Evolutionary conservation across 2,888 invertebrate genomes (phyloP), one percentile per base, ranked within the genome.

Genomic region (Celastrina argiolus): DNA sequence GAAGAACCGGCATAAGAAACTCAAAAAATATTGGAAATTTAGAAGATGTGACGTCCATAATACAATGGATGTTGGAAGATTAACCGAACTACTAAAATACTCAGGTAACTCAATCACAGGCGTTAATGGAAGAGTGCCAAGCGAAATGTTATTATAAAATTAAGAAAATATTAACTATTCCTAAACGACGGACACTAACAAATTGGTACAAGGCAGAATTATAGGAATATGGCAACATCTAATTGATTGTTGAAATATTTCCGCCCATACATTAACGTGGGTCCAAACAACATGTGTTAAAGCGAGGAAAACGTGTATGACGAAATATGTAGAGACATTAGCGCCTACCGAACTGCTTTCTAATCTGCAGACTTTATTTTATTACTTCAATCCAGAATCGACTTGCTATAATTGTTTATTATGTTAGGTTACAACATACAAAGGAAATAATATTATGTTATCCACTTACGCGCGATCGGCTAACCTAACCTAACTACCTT

Each of bases 161-260:
- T 61, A 61, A 61, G 61, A 61, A 61, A 61, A 61, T 61, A 61
- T 61, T 61, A 61, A 36, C 18, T 36, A 39, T 22, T 61, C 36
- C 36, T 36, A 39, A 61, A 36, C 16, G 22, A 8, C 8, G 36
- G 61, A 39, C 61, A 61, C 14, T 22, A 16, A 61, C 61, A 61
- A 39, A 61, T 61, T 39, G 61, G 22, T 61, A 61, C 61, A 61
- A 61, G 36, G 39, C 61, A 18, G 18, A 39, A 39, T 61, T 61
- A 61, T 61, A 61, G 61, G 14, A 39, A 34, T 61, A 39, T 22
- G 7, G 59, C 12, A 36, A 18, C 58, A 18, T 36, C 18, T 39
- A 61, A 61, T 61, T 36, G 36, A 61, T 61, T 22, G 61, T 61
- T 61, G 39, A 61, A 61, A 61, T 61, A 61, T 61, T 61, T 61